Base-by-base conservation (phyloP, 2,888 invertebrate species). In the Drosophila pegasa region DNA sequence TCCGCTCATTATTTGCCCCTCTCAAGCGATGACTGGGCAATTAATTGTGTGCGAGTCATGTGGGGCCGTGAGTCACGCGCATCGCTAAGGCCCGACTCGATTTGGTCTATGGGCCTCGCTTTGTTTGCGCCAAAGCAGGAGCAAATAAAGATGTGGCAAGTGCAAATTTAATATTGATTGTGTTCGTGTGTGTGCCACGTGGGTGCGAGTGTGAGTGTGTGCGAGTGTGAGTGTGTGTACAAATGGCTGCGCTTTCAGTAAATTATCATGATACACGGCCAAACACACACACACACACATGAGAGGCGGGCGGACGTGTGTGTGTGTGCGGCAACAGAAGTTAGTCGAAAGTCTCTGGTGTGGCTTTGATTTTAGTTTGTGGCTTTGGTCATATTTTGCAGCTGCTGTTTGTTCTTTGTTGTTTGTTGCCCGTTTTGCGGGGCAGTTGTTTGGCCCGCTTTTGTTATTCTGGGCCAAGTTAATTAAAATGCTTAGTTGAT, bases 161-260 rank as follows among this genome's bases (percentile, higher is more conserved):
- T 82, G 87, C 75, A 83, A 83, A 87, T 83, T 83, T 87, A 81
- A 87, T 83, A 83, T 83, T 83, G 85, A 83, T 83, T 83, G 82
- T 86, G 72, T 71, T 74, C 63, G 69, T 58, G 51, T 50, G 55
- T 68, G 61, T 29, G 45, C 9, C n/a, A 14, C 6, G 37, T 16
- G 37, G 2, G 16, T 7, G 38, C 18, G 38, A 29, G 38, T 16
- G 29, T 37, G 51, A 33, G 45, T 38, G 48, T 33, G 47, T 25
- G 43, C 14, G 54, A 9, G 35, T 20, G 63, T 18, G 56, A 51
- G 48, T 72, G 64, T 75, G 64, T 62, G 68, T 54, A 65, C 74
- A 87, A 82, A 78, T 81, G 85, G 87, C 78, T 79, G 79, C 82
- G 85, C 72, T 85, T 83, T 87, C 82, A 83, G 52, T 83, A 79